These are phyloP conservation scores for Rhodophaea formosa DNA, from an alignment of 2,888 invertebrate species.

Conservation along the genomic window DNA sequence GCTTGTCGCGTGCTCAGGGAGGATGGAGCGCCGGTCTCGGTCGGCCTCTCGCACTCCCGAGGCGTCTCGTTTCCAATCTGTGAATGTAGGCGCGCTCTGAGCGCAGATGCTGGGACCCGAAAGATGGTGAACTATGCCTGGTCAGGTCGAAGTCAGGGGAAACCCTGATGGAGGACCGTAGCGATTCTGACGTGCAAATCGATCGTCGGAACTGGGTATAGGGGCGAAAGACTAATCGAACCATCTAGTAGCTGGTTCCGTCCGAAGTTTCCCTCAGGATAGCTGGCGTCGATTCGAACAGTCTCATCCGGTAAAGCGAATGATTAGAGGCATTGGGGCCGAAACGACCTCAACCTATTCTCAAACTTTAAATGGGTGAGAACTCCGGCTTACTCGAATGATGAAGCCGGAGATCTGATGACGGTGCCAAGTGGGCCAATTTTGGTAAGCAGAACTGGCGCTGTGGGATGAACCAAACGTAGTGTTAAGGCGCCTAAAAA, in stretches of 20 bases:
- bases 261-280: conserved; percentile 89
- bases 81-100: conserved; percentile 68
- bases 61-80: no score
- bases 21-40: conserved; percentile 61
- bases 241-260: conserved; percentile 90
- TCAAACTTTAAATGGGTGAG: conserved; percentile 90
- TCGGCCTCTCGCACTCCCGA: no score
- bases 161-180: conserved; percentile 87
- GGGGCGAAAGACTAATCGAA: conserved; percentile 87
- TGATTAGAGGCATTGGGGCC: conserved; percentile 87
- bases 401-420: conserved; percentile 78
- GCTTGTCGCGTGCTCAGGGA: conserved; percentile 37
- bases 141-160: conserved; percentile 86
- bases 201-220: conserved; percentile 89
- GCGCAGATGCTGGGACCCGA: conserved; percentile 86
- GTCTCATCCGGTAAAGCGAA: conserved; percentile 87
- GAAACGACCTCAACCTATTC: conserved; percentile 87
- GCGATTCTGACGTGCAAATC: conserved; percentile 90
- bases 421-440: conserved; percentile 86
- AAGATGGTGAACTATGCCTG: conserved; percentile 88
- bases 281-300: conserved; percentile 77
- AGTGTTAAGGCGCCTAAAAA: conserved; percentile 29
- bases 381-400: conserved; percentile 81
- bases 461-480: conserved; percentile 44
- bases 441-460: conserved; percentile 80